Evolutionary conservation across 2,888 invertebrate genomes (phyloP), one percentile per base, ranked within the genome.

Genomic region (Cryptocephalus primarius): DNA sequence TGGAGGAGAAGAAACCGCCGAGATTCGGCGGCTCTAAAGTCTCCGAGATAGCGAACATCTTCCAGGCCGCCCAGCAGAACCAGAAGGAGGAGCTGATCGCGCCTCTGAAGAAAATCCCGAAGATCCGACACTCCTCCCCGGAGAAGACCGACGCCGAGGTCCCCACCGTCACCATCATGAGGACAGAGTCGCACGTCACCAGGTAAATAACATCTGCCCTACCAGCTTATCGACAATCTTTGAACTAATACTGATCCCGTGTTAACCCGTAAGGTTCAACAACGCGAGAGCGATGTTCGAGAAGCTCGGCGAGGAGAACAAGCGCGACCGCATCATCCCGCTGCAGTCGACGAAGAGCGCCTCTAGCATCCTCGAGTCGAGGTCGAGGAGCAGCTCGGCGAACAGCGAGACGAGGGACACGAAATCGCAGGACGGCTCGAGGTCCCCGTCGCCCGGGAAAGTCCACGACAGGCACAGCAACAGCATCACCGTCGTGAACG

Each of bases 201-300:
- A 48, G 22, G 22, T 22, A 2, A 22, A 6, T 22, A 4, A 22
- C 2, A 22, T 2, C 6, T 6, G 6, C 22, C 22, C 51, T 33
- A 38, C 11, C 38, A 12, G 6, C 6, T 6, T 8, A 8, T 11
- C 13, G 40, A 9, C 9, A 40, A 10, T 40, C 40, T 40, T 9
- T 40, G 12, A 10, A 10, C 9, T n/a, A n/a, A n/a, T n/a, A n/a
- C 6, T 22, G 22, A 22, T 22, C 22, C 22, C 2, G 6, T 6
- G 22, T 4, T 22, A 22, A 22, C 22, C 22, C 22, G 22, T 22
- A 2, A 22, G 53, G 11, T 92, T 92, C 68, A 91, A 93, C 69
- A 90, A 87, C 69, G 92, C 92, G 2, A 77, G 91, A 52, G 92
- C 93, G 39, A 76, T 93, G 47, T 93, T 93, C 68, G 92, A 93